Evolutionary conservation across 2,888 invertebrate species (phyloP).

Genomic region (Coelinius sp.): DNA sequence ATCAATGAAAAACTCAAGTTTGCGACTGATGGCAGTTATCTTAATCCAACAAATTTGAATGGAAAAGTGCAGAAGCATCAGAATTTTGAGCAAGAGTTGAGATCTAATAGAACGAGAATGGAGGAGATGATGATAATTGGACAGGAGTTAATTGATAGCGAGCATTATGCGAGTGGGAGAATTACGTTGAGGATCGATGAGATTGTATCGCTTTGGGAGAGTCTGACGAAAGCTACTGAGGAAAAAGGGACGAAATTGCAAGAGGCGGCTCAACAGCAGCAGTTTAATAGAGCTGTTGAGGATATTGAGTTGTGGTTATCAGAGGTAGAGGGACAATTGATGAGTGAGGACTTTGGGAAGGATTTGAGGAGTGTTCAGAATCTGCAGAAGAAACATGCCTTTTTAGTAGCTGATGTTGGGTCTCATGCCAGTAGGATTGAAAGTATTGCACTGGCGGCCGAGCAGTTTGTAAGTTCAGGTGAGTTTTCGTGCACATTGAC

Average conservation of each 20-base stretch:
- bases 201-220: slow-evolving; percentile 93
- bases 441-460: slow-evolving; percentile 88
- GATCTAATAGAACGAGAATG: slow-evolving; percentile 95
- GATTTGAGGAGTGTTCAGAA: slow-evolving; percentile 99
- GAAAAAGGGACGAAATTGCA: slow-evolving; percentile 91
- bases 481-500: too few species aligned
- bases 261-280: slow-evolving; percentile 97
- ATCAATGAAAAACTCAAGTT: slow-evolving; percentile 99
- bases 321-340: slow-evolving; percentile 93
- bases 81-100: slow-evolving; percentile 98
- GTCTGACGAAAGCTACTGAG: slow-evolving; percentile 89
- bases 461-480: slow-evolving; percentile 91
- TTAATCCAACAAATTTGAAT: slow-evolving; percentile 98
- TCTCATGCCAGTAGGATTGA: slow-evolving; percentile 98
- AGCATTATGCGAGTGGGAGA: slow-evolving; percentile 91
- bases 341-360: slow-evolving; percentile 98
- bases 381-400: slow-evolving; percentile 97
- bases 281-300: slow-evolving; percentile 98
- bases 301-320: slow-evolving; percentile 98
- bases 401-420: slow-evolving; percentile 95
- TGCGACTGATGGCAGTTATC: slow-evolving; percentile 93
- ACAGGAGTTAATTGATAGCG: slow-evolving; percentile 86
- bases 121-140: slow-evolving; percentile 95
- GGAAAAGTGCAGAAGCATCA: slow-evolving; percentile 99
- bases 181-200: slow-evolving; percentile 90